phyloP scores from a whole-genome alignment of 2,888 invertebrate genomes.

The Drosophila anomalata region DNA sequence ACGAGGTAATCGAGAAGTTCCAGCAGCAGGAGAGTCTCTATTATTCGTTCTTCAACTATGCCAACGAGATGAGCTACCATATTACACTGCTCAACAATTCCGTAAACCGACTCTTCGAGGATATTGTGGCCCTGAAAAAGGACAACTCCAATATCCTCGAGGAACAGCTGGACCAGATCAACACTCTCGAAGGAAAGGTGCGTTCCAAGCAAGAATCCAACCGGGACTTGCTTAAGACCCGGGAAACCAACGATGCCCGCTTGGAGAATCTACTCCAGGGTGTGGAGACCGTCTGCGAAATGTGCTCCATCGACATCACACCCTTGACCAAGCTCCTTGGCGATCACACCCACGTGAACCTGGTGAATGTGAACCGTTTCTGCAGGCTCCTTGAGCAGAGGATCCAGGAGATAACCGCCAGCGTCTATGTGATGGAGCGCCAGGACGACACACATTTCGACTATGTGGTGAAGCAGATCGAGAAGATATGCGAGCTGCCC shows the following conservation, averaged over 20 bases:
- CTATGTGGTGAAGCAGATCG: slow-evolving; percentile 79
- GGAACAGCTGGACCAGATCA: slow-evolving; percentile 73
- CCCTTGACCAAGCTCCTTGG: slow-evolving; percentile 85
- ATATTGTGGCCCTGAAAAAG: slow-evolving; percentile 71
- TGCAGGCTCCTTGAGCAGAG: slow-evolving; percentile 85
- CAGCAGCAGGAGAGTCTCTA: slow-evolving; percentile 82
- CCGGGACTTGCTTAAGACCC: slow-evolving; percentile 47
- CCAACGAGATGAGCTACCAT: slow-evolving; percentile 83
- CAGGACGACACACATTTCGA: slow-evolving; percentile 59
- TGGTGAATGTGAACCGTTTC: slow-evolving; percentile 85
- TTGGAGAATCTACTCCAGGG: slow-evolving; percentile 73
- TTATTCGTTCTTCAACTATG: slow-evolving; percentile 83
- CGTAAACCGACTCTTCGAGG: slow-evolving; percentile 78
- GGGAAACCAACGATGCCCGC: slow-evolving; percentile 65
- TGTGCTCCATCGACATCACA: slow-evolving; percentile 85
- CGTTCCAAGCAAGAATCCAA: slow-evolving; percentile 65
- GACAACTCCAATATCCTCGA: slow-evolving; percentile 68
- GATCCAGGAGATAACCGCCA: slow-evolving; percentile 85
- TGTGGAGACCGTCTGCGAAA: slow-evolving; percentile 80
- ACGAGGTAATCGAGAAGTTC: slow-evolving; percentile 81
- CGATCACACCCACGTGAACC: slow-evolving; percentile 86
- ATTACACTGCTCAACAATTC: slow-evolving; percentile 81
- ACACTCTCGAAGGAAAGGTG: slow-evolving; percentile 64
- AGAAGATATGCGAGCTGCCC: slow-evolving; percentile 77
- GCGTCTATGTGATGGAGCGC: slow-evolving; percentile 83